A percentile compares a stretch with the other conserved stretches of the same genome.
Conservation (phyloP, 2,888 invertebrate species). For the Hyppa rectilinea region DNA sequence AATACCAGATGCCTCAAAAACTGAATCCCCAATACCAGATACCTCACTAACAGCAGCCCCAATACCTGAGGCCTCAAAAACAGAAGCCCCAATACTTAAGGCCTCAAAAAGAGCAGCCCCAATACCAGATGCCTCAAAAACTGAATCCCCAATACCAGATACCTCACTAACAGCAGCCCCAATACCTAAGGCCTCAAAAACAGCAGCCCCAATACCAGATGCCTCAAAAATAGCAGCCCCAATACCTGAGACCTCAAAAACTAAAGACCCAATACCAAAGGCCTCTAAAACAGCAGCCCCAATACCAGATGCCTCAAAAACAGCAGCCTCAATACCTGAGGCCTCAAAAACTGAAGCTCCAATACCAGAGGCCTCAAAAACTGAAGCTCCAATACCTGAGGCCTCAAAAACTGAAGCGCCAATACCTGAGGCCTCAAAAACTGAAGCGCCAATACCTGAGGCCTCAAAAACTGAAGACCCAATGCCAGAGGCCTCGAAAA, state of each 20-base stretch:
- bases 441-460: neutral
- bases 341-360: neutral
- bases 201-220: neutral
- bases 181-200: neutral
- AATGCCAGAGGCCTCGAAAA: neutral
- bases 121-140: neutral
- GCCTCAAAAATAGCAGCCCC: neutral
- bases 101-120: too few species aligned
- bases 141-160: too few species aligned
- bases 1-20: neutral
- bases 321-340: neutral
- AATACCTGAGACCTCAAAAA: neutral
- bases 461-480: neutral
- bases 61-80: neutral
- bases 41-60: fast-evolving
- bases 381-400: too few species aligned
- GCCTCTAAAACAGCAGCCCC: neutral
- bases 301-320: neutral
- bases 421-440: neutral
- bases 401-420: neutral
- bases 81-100: neutral
- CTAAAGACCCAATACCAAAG: neutral
- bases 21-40: too few species aligned
- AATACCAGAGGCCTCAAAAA: fast-evolving
- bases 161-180: neutral